phyloP scores from a whole-genome alignment of 2,113 vertebrate genomes.

The Zeus faber region DNA sequence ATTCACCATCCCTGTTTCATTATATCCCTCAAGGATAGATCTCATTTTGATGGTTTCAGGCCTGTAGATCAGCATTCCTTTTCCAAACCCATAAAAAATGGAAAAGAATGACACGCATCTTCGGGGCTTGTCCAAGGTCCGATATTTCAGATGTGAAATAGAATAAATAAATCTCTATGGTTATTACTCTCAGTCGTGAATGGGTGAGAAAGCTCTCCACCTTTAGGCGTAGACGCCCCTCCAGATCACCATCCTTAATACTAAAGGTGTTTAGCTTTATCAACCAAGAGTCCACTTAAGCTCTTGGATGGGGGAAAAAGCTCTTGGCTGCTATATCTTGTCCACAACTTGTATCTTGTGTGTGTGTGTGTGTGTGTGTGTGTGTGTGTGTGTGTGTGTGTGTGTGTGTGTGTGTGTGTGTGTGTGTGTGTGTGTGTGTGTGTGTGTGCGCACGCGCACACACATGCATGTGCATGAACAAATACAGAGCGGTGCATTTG shows the following conservation, averaged over 20 bases:
- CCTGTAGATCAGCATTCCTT: too few relatives aligned
- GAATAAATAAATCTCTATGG: conserved; percentile 1
- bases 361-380: conserved; percentile 2
- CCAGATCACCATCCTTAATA: not conserved
- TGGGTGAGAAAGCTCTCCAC: too few relatives aligned
- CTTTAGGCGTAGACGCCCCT: not conserved
- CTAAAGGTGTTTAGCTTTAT: conserved; percentile 11
- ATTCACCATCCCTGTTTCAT: too few relatives aligned
- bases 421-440: conserved; percentile 5
- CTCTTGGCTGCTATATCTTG: conserved; percentile 10
- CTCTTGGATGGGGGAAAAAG: conserved; percentile 32
- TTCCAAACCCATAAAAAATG: too few relatives aligned
- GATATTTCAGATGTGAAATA: not conserved
- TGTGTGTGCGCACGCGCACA: not conserved
- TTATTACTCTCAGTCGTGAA: not conserved
- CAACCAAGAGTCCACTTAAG: conserved; percentile 29
- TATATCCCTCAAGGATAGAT: too few relatives aligned
- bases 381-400: conserved; percentile 7
- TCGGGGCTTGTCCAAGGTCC: too few relatives aligned
- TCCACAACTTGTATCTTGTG: not conserved
- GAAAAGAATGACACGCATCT: too few relatives aligned
- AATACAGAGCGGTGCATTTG: not conserved
- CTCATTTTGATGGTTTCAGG: too few relatives aligned
- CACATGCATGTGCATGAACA: not conserved
- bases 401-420: conserved; percentile 4